These are phyloP conservation scores for Coptotermes formosanus DNA, from an alignment of 1,140 invertebrate species.

Conservation along the genomic window DNA sequence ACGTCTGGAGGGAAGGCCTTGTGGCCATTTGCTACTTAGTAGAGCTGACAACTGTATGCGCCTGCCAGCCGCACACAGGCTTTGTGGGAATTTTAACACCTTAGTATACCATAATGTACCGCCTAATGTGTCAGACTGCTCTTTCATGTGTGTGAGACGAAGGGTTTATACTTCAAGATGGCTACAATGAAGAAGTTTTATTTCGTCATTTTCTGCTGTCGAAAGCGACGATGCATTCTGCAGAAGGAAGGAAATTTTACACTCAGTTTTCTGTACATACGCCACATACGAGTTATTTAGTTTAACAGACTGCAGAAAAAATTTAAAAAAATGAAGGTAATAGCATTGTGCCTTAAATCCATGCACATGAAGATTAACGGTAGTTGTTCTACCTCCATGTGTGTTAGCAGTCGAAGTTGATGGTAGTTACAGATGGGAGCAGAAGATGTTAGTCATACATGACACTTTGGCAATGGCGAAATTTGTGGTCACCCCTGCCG, in stretches of 20 bases:
- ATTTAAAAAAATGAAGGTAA: no score
- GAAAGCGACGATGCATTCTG: background rate
- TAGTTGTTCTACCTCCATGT: no score
- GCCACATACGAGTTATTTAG: no score
- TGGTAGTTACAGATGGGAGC: no score
- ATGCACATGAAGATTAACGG: no score
- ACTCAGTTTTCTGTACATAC: background rate
- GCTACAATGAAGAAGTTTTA: background rate
- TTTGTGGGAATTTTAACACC: background rate
- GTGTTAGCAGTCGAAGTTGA: no score
- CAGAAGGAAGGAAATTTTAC: background rate
- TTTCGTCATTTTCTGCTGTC: background rate
- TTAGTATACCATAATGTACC: background rate
- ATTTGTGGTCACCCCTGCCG: no score
- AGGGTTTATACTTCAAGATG: background rate
- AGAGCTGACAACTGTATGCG: background rate
- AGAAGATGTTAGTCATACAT: no score
- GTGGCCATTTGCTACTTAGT: background rate
- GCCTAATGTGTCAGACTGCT: background rate
- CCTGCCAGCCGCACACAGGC: background rate
- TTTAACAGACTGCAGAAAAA: no score
- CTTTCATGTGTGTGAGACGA: background rate
- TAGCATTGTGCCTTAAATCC: no score
- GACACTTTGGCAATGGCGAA: no score
- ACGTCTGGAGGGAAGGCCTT: background rate